These are phyloP conservation scores for Drosophila melanosoma DNA, from an alignment of 2,888 invertebrate genomes.

Conservation along the genomic window DNA sequence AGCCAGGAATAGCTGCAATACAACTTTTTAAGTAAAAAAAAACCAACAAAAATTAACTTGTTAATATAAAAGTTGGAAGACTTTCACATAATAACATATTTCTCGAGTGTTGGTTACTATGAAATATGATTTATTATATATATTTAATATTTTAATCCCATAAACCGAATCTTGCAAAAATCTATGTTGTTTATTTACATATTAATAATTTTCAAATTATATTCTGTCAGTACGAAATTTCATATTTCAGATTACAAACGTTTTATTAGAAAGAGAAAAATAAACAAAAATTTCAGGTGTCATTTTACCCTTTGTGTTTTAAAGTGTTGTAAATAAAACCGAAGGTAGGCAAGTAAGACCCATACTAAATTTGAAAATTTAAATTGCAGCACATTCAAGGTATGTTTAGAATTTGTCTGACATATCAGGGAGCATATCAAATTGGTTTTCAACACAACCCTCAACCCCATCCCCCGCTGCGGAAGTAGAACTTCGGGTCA, in stretches of 20 bases:
- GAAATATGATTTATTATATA: no score
- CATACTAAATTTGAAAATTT: no score
- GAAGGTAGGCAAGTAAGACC: background rate
- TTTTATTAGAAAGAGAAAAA: accelerated
- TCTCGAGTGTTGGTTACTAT: background rate
- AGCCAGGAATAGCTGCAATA: background rate
- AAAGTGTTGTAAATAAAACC: background rate
- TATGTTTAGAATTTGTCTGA: background rate
- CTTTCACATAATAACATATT: accelerated
- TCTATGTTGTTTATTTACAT: background rate
- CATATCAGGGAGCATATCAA: background rate
- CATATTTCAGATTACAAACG: background rate
- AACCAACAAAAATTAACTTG: background rate
- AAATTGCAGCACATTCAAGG: background rate
- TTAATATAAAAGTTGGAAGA: background rate
- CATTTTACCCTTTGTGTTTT: background rate
- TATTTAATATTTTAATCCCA: no score
- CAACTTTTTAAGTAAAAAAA: background rate
- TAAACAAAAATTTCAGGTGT: no score
- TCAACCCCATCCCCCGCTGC: constrained; percentile 53
- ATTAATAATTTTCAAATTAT: background rate
- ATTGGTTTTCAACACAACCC: constrained; percentile 23
- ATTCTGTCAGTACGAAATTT: background rate
- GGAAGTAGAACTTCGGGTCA: constrained; percentile 63
- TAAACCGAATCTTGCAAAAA: background rate